phyloP scores from a whole-genome alignment of 2,797 vertebrate genomes.

The Schizopygopsis malacanthus region DNA sequence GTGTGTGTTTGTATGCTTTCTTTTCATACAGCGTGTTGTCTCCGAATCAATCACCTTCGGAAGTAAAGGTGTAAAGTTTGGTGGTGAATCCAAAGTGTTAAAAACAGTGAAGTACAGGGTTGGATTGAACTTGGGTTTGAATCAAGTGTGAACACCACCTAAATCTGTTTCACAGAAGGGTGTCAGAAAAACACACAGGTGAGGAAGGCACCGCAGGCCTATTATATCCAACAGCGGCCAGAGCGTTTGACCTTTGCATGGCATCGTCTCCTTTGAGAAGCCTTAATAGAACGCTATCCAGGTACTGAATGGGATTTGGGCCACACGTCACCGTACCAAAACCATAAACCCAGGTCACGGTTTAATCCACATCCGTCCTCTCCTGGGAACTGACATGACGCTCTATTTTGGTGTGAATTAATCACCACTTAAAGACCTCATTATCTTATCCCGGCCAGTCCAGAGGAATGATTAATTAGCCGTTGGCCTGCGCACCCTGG shows the following conservation, averaged over 20 bases:
- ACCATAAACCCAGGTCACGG: constrained; percentile 32
- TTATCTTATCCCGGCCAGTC: constrained; percentile 57
- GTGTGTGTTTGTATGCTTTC: background rate
- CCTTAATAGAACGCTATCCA: constrained; percentile 40
- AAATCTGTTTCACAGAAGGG: constrained; percentile 37
- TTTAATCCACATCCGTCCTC: constrained; percentile 41
- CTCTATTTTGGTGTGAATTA: constrained; percentile 53
- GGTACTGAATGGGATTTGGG: constrained; percentile 50
- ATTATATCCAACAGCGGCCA: constrained; percentile 46
- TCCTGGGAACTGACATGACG: constrained; percentile 40
- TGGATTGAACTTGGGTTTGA: background rate
- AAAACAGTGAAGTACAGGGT: background rate
- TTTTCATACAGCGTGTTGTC: background rate
- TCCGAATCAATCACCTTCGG: background rate
- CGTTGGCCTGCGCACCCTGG: constrained; percentile 53
- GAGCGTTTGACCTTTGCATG: constrained; percentile 57
- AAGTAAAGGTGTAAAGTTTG: background rate
- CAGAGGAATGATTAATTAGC: constrained; percentile 57
- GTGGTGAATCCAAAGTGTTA: background rate
- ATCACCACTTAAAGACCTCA: constrained; percentile 56
- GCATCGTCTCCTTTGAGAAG: constrained; percentile 57
- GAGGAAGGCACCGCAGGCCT: constrained; percentile 52
- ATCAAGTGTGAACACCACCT: constrained; percentile 24
- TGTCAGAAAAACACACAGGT: constrained; percentile 57
- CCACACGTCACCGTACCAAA: constrained; percentile 33